Evolutionary conservation across 1,140 invertebrate species (phyloP).

Genomic region (Megalopta genalis): DNA sequence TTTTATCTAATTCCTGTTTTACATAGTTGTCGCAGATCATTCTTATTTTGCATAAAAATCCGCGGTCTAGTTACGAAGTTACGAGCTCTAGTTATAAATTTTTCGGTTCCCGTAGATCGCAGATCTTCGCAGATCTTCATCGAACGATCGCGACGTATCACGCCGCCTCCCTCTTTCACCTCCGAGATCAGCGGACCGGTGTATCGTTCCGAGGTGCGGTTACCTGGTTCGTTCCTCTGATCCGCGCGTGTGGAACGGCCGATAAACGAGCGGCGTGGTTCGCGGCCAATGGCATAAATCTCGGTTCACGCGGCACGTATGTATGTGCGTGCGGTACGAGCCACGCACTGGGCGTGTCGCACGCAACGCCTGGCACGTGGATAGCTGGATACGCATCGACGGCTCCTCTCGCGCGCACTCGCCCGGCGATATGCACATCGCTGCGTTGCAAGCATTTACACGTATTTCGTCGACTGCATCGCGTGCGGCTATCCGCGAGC

Average conservation of each 20-base stretch:
- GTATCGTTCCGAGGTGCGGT: conserved; percentile 34
- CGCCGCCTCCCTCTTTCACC: background rate
- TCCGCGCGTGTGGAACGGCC: conserved; percentile 48
- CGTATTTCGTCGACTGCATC: conserved; percentile 13
- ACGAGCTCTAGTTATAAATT: too few species aligned
- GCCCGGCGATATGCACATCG: conserved; percentile 30
- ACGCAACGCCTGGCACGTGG: conserved; percentile 69
- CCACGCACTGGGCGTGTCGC: conserved; percentile 70
- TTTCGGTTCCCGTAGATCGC: background rate
- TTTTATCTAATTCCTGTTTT: too few species aligned
- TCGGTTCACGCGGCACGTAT: conserved; percentile 60
- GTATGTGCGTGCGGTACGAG: conserved; percentile 65
- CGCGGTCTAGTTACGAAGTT: too few species aligned
- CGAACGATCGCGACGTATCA: background rate
- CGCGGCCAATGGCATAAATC: conserved; percentile 68
- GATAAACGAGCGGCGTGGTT: conserved; percentile 61
- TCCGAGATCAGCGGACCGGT: conserved; percentile 18
- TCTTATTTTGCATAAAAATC: too few species aligned
- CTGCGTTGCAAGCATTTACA: conserved; percentile 33
- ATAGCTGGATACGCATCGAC: conserved; percentile 66
- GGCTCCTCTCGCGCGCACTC: conserved; percentile 38
- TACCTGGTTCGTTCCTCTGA: conserved; percentile 28
- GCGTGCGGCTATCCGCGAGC: background rate
- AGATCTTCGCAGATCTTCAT: background rate
- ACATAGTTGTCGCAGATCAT: too few species aligned